phyloP scores from a whole-genome alignment of 2,888 invertebrate genomes.

The Eupithecia exiguata region DNA sequence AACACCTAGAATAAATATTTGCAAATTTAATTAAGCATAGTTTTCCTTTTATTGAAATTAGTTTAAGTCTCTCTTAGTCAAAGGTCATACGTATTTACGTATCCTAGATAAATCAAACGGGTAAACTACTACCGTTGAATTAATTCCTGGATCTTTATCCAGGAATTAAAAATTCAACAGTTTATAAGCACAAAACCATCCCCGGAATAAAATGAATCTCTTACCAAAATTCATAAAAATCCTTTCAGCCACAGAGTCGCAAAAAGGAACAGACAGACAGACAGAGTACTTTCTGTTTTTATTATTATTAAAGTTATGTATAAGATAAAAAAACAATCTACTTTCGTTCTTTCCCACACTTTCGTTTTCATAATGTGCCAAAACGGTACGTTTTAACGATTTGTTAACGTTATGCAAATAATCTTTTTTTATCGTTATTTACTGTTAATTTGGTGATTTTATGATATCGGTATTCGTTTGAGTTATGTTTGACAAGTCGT shows the following conservation, averaged over 20 bases:
- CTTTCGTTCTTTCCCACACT: constrained; percentile 37
- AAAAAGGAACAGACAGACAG: not conserved
- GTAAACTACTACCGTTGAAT: too few relatives aligned
- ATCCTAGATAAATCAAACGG: too few relatives aligned
- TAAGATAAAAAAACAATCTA: constrained; percentile 17
- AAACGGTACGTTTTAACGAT: constrained; percentile 22
- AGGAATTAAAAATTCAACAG: too few relatives aligned
- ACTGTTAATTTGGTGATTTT: constrained; percentile 10
- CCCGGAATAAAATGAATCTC: too few relatives aligned
- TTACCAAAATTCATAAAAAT: not conserved
- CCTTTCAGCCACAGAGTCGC: not conserved
- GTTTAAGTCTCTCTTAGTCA: too few relatives aligned
- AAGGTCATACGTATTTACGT: too few relatives aligned
- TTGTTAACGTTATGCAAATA: constrained; percentile 14
- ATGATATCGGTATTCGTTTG: not conserved
- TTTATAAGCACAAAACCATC: too few relatives aligned
- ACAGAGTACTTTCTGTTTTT: not conserved
- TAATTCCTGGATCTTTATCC: too few relatives aligned
- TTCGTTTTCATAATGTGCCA: constrained; percentile 27
- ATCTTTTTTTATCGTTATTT: constrained; percentile 14
- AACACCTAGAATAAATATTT: too few relatives aligned
- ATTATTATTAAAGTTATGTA: not conserved
- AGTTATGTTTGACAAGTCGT: not conserved
- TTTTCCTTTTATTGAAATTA: too few relatives aligned
- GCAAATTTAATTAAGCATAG: too few relatives aligned